Base-by-base conservation (phyloP, 2,888 invertebrate species). In the Spodoptera picta region DNA sequence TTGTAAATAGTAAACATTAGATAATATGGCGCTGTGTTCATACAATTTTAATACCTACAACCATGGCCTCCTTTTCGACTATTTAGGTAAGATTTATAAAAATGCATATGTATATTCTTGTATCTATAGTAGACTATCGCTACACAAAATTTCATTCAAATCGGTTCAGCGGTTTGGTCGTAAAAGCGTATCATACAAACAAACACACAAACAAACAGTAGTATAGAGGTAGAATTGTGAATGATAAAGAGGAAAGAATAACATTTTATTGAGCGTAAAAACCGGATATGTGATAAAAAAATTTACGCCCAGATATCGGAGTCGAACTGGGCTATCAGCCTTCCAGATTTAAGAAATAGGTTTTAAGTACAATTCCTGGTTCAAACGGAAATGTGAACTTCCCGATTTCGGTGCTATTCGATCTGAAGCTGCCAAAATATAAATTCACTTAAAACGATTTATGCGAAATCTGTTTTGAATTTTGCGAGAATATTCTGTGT, bases 1-100 rank as follows among this genome's bases (percentile, higher is more conserved):
- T 41, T 53, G 72, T 61, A 67, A 75, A 75, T 75, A 73, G 65
- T 73, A 78, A 77, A 78, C 55, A 73, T 73, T 60, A 68, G 78
- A 75, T 78, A 73, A 58, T 55, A 67, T 54, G 74, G 60, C 61
- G 67, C 70, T 57, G 54, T 78, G 56, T 78, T 73, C 67, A 51
- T 52, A 69, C 43, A 69, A 57, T 27, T 27, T 23, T 55, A 53
- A 53, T 23, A 64, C 36, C 36, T 36, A 36, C 9, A 36, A 7
- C 36, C 36, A 7, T 36, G 36, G 31, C 31, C 31, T 31, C 31
- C 4, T 31, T 31, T 31, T 31, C 6, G 31, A 36, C 7, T 36
- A 36, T 36, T 36, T 36, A 36, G 7, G 6, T 36, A 9, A 9
- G 36, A 36, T 36, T 5, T 36, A 36, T 9, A 36, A 36, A 36